Evolutionary conservation across 2,113 vertebrate species (phyloP).

Genomic region (Rhinopithecus roxellana): DNA sequence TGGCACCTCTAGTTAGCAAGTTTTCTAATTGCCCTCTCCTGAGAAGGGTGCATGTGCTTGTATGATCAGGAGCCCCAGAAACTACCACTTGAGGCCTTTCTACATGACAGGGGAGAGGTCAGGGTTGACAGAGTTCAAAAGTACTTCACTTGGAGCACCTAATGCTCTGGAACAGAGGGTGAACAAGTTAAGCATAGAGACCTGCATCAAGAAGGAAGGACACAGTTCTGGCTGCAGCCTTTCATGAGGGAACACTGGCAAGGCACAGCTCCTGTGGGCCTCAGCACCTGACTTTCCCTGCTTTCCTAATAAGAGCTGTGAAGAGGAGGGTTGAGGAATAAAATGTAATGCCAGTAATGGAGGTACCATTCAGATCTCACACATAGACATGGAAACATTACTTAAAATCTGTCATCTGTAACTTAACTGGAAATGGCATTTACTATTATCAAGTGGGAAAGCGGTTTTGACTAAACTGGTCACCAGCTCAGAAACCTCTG

Average conservation of each 20-base stretch:
- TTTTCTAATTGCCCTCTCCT: neutral
- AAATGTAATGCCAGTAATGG: neutral
- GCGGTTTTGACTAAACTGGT: neutral
- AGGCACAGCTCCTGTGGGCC: neutral
- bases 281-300: neutral
- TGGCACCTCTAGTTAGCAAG: neutral
- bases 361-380: neutral
- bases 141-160: neutral
- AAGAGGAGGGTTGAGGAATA: neutral
- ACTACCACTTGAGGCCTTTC: neutral
- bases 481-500: neutral
- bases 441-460: neutral
- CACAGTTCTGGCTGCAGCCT: neutral
- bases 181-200: neutral
- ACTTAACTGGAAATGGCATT: neutral
- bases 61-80: neutral
- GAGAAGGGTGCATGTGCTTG: neutral
- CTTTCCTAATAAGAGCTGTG: neutral
- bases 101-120: neutral
- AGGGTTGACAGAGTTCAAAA: neutral
- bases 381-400: neutral
- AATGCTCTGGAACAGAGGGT: neutral
- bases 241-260: neutral
- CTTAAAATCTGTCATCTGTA: neutral
- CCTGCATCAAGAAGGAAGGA: too few relatives aligned